Evolutionary conservation across 2,113 vertebrate genomes (phyloP).

Genomic region (Laticauda colubrina): DNA sequence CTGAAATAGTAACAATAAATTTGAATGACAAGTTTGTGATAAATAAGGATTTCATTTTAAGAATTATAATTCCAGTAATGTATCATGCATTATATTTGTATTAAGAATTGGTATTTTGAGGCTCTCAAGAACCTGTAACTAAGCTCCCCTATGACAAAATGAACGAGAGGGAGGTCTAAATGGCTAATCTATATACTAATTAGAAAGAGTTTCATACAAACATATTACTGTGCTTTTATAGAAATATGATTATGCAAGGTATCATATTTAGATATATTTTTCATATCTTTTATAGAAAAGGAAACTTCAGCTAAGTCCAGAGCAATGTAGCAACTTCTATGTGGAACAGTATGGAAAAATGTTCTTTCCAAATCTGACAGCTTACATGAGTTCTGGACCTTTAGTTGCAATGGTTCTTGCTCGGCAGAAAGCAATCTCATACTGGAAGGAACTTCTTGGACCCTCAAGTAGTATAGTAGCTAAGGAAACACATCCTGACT

Average conservation of each 20-base stretch:
- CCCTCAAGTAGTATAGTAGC: conserved; percentile 79
- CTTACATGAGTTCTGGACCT: conserved; percentile 95
- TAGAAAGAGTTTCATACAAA: background rate
- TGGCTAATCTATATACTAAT: background rate
- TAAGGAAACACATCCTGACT: conserved; percentile 81
- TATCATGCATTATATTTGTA: background rate
- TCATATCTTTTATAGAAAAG: conserved; percentile 74
- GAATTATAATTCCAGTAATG: background rate
- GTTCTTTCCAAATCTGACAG: conserved; percentile 88
- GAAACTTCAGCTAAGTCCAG: conserved; percentile 86
- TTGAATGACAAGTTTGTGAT: background rate
- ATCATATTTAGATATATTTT: background rate
- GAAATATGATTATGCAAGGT: background rate
- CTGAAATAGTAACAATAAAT: no score
- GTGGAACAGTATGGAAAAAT: conserved; percentile 86
- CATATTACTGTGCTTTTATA: background rate
- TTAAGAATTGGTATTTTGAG: background rate
- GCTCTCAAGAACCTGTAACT: background rate
- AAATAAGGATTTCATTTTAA: background rate
- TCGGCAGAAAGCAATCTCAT: conserved; percentile 77
- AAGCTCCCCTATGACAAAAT: background rate
- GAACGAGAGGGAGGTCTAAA: background rate
- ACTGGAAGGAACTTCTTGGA: conserved; percentile 89
- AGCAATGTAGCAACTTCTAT: conserved; percentile 95
- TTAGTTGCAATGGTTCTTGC: conserved; percentile 81